Conservation (phyloP, 2,113 vertebrate genomes). For the Microtus richardsoni region DNA sequence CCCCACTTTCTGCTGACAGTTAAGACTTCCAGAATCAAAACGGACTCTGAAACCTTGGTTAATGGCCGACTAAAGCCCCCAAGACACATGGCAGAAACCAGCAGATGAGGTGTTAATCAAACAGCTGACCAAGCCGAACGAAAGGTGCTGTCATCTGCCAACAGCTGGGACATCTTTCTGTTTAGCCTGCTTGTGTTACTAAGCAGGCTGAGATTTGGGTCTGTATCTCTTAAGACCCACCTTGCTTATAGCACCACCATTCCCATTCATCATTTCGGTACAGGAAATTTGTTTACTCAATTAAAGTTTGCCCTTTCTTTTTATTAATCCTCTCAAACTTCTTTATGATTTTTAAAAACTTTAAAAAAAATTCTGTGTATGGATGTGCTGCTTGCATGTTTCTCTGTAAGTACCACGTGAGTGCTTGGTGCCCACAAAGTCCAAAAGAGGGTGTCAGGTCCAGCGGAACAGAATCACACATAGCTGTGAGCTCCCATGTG, state of each 20-base stretch:
- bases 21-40: constrained; percentile 46
- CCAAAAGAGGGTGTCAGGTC: not conserved
- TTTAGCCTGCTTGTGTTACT: not conserved
- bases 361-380: not conserved
- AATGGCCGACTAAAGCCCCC: not conserved
- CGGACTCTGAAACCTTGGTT: constrained; percentile 43
- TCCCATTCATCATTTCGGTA: not conserved
- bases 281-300: not conserved
- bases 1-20: not conserved
- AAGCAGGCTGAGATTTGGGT: not conserved
- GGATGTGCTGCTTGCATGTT: not conserved
- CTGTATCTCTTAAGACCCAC: not conserved
- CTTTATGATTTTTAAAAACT: not conserved
- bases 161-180: not conserved
- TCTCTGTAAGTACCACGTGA: not conserved
- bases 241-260: not conserved
- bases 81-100: constrained; percentile 36
- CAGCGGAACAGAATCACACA: not conserved
- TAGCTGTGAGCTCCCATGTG: not conserved
- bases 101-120: constrained; percentile 50
- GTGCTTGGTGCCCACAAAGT: not conserved
- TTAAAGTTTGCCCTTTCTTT: not conserved
- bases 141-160: constrained; percentile 6
- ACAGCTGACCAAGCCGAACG: constrained; percentile 14
- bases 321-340: not conserved